A percentile compares a stretch with the other conserved stretches of the same genome.
Evolutionary conservation across 2,113 vertebrate genomes (phyloP).

Genomic region (Orycteropus afer): DNA sequence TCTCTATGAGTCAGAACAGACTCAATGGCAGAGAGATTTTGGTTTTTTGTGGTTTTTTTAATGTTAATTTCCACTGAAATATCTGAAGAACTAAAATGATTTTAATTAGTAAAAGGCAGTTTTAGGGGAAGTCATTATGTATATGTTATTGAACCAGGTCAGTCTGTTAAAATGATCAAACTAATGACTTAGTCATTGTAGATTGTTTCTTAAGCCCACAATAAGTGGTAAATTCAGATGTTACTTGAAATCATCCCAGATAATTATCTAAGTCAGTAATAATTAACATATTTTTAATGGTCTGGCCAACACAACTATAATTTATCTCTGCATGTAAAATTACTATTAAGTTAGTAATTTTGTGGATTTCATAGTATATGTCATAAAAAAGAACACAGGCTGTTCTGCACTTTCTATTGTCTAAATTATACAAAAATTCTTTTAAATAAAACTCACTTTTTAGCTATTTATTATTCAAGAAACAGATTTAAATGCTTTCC

Average conservation of each 20-base stretch:
- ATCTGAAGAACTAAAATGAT: conserved; percentile 12
- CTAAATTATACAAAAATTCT: conserved; percentile 21
- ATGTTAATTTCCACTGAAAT: conserved; percentile 18
- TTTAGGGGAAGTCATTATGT: conserved; percentile 31
- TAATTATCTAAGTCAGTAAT: neutral
- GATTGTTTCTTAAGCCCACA: conserved; percentile 46
- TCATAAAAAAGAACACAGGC: neutral
- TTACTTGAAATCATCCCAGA: conserved; percentile 20
- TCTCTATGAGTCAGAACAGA: too few relatives aligned
- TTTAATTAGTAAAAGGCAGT: conserved; percentile 10
- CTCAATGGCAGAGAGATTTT: too few relatives aligned
- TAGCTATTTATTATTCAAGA: conserved; percentile 46
- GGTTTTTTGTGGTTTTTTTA: too few relatives aligned
- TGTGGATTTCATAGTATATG: neutral
- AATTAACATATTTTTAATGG: neutral
- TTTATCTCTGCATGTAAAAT: neutral
- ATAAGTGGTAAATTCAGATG: neutral
- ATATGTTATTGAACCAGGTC: conserved; percentile 9
- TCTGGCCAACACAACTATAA: neutral
- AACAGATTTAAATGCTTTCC: neutral
- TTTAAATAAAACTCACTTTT: conserved; percentile 16
- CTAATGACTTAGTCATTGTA: neutral
- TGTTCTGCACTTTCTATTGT: conserved; percentile 7
- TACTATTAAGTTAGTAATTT: conserved; percentile 11
- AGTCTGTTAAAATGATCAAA: conserved; percentile 50